These are phyloP conservation scores for Cyclargus thomasi DNA, from an alignment of 1,140 invertebrate species.

Conservation along the genomic window DNA sequence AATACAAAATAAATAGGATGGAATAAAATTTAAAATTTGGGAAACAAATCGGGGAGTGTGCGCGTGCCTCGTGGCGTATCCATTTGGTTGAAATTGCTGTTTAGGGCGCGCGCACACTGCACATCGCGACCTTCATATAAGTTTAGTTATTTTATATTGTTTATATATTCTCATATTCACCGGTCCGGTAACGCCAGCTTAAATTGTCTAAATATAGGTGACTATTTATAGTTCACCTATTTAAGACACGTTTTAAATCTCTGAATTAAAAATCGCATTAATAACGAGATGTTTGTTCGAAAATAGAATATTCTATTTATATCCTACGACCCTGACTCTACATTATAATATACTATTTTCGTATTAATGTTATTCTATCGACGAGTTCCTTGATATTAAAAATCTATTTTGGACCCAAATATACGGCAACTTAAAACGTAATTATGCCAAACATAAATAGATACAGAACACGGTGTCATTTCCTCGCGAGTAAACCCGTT, in stretches of 20 bases:
- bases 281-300: neutral
- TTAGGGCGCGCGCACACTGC: conserved; percentile 41
- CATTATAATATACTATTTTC: neutral
- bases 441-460: neutral
- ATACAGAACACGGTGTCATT: neutral
- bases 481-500: too few relatives aligned
- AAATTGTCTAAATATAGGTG: neutral
- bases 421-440: neutral
- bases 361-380: neutral
- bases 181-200: neutral
- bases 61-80: conserved; percentile 40
- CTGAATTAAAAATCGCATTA: neutral
- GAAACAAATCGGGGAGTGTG: conserved; percentile 35
- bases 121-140: conserved; percentile 23
- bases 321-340: neutral
- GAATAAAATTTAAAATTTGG: neutral
- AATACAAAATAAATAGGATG: neutral
- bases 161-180: neutral
- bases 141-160: too few relatives aligned
- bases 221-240: neutral
- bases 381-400: conserved; percentile 10
- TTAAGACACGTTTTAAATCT: neutral
- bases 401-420: conserved; percentile 24
- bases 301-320: conserved; percentile 11
- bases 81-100: conserved; percentile 62